Base-by-base conservation (phyloP, 1,140 invertebrate species). In the Magallana ariakensis region DNA sequence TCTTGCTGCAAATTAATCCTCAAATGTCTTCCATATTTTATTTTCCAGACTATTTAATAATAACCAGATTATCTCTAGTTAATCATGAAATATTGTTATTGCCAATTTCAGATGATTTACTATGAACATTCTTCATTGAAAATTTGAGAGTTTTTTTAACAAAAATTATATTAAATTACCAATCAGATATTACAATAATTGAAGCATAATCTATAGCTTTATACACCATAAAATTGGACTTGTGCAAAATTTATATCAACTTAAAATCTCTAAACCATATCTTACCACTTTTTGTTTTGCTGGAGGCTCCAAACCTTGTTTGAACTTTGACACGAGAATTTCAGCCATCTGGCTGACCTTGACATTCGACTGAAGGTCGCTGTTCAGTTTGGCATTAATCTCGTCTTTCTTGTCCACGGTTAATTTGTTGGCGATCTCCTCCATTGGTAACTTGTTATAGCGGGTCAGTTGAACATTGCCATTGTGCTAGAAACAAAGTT, bases 261-360 rank as follows among this genome's bases (percentile, higher is more conserved):
- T 7, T 19, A 16, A 62, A 62, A 62, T 19, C 19, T 15, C 10
- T 60, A 19, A 62, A 62, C 8, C 19, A 62, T n/a, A n/a, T 62
- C 81, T 58, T 87, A 89, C 85, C 62, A 80, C 54, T 80, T 85
- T 87, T 16, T 22, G 46, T 82, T 84, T 66, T 84, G 89, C 53
- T 85, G 89, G 22, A 85, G 83, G 88, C 16, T 85, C 85, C 7
- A 88, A 85, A 58, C 90, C 60, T 11, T 88, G 87, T 10, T 88
- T 89, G 89, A 93, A 93, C 89, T 93, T 93, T 19, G 91, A 90
- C n/a, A 89, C 95, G 60, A 96, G 95, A 89, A 92, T 97, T 88
- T 97, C 97, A 33, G 97, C 97, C 95, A 98, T 97, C 56, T 96
- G 96, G 55, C 97, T 97, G n/a, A 98, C 97, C 95, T 98, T 98